Percentiles rank a stretch among this genome's conserved stretches.
These are phyloP conservation scores for Illadopsis cleaveri DNA, from an alignment of 2,113 vertebrate genomes.

Conservation along the genomic window DNA sequence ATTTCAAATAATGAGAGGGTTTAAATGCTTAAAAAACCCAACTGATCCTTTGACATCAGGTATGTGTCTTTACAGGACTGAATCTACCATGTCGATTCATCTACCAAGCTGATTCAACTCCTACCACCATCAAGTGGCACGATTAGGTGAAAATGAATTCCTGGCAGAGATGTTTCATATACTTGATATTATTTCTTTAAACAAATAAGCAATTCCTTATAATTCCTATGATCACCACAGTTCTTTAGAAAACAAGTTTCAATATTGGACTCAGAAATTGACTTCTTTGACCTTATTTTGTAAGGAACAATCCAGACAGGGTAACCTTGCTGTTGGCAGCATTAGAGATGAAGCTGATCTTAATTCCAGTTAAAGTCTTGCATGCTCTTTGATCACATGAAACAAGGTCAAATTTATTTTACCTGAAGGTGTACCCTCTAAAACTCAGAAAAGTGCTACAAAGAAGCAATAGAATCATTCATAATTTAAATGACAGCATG, in stretches of 20 bases:
- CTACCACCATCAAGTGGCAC: background rate
- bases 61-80: background rate
- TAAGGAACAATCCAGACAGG: background rate
- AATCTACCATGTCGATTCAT: background rate
- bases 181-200: background rate
- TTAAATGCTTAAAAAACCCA: background rate
- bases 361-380: conserved; percentile 2
- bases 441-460: conserved; percentile 8
- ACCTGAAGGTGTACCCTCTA: conserved; percentile 1
- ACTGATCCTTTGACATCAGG: background rate
- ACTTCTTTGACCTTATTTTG: background rate
- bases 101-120: background rate
- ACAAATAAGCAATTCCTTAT: background rate
- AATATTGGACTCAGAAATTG: background rate
- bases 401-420: conserved; percentile 25
- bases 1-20: background rate
- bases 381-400: conserved; percentile 26
- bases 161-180: background rate
- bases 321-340: conserved; percentile 17
- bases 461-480: conserved; percentile 17
- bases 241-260: background rate
- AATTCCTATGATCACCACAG: background rate
- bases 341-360: background rate
- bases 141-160: background rate
- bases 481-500: conserved; percentile 51